Percentiles rank a stretch among this genome's conserved stretches.
Evolutionary conservation across 2,113 vertebrate species (phyloP).

Genomic region (Melanerpes aurifrons): DNA sequence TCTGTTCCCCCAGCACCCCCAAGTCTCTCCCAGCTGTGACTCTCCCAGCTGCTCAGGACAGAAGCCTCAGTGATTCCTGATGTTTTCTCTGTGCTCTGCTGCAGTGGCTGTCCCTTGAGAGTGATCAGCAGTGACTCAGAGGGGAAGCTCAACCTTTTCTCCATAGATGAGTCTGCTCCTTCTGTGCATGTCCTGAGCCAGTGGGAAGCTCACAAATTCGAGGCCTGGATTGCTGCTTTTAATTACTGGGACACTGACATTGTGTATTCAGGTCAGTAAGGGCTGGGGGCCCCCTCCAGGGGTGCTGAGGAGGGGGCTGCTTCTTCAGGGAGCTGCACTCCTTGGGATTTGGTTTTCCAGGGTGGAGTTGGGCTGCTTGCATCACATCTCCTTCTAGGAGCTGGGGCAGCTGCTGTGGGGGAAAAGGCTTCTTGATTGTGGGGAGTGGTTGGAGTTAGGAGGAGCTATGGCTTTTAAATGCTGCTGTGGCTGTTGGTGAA

Average conservation of each 20-base stretch:
- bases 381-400: not conserved
- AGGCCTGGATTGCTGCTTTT: slow-evolving; percentile 96
- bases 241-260: slow-evolving; percentile 92
- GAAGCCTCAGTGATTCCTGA: not conserved
- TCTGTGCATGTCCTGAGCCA: slow-evolving; percentile 72
- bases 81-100: not conserved
- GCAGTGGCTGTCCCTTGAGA: slow-evolving; percentile 77
- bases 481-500: not conserved
- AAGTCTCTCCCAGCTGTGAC: not conserved
- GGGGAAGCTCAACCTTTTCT: slow-evolving; percentile 84
- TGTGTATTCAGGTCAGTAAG: slow-evolving; percentile 88
- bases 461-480: not conserved
- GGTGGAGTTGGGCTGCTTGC: not conserved
- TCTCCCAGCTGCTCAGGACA: not conserved
- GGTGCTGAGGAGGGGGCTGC: not conserved
- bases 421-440: not conserved
- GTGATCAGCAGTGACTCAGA: slow-evolving; percentile 91
- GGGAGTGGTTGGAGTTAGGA: not conserved
- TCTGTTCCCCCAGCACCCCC: too few relatives aligned
- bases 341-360: not conserved
- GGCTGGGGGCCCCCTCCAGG: not conserved
- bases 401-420: not conserved
- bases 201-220: slow-evolving; percentile 93
- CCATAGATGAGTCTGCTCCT: slow-evolving; percentile 69
- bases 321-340: not conserved